Evolutionary conservation across 1,140 invertebrate genomes (phyloP).

Genomic region (Eumaeus atala): DNA sequence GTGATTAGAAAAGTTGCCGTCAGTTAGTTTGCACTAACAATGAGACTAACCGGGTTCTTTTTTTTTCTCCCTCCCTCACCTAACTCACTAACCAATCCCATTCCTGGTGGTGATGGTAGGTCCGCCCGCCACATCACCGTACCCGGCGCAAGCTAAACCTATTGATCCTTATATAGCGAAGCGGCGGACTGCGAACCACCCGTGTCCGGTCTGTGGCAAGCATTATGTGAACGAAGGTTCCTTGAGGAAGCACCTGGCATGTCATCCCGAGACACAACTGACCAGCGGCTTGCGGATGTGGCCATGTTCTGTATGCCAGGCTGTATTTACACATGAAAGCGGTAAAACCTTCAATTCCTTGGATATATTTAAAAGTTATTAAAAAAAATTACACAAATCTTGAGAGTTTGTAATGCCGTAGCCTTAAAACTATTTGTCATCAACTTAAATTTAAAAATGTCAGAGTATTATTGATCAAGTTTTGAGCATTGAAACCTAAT

Average conservation of each 20-base stretch:
- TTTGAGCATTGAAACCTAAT: too few relatives aligned
- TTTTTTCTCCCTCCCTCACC: constrained; percentile 53
- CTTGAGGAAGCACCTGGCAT: constrained; percentile 91
- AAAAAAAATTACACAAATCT: too few relatives aligned
- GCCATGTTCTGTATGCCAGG: constrained; percentile 95
- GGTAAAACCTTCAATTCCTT: constrained; percentile 74
- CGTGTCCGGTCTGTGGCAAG: constrained; percentile 94
- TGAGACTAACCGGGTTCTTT: constrained; percentile 49
- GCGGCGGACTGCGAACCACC: constrained; percentile 92
- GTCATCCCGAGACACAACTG: constrained; percentile 93
- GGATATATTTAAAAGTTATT: not conserved
- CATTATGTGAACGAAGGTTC: constrained; percentile 96
- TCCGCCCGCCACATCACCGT: constrained; percentile 68
- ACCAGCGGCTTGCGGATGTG: constrained; percentile 92
- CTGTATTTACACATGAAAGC: constrained; percentile 94
- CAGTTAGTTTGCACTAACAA: constrained; percentile 36
- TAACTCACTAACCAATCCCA: constrained; percentile 63
- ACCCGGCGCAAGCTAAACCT: constrained; percentile 71
- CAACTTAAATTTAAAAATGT: too few relatives aligned
- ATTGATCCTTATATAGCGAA: constrained; percentile 89
- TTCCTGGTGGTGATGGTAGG: constrained; percentile 61
- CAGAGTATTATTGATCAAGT: too few relatives aligned
- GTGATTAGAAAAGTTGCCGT: constrained; percentile 22
- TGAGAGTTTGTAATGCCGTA: too few relatives aligned
- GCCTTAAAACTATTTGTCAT: too few relatives aligned